Evolutionary conservation across 37 sponge, comb jelly and placozoan species (phyloP), one percentile per base, ranked within the genome.

Genomic region (Trichoplax adhaerens): DNA sequence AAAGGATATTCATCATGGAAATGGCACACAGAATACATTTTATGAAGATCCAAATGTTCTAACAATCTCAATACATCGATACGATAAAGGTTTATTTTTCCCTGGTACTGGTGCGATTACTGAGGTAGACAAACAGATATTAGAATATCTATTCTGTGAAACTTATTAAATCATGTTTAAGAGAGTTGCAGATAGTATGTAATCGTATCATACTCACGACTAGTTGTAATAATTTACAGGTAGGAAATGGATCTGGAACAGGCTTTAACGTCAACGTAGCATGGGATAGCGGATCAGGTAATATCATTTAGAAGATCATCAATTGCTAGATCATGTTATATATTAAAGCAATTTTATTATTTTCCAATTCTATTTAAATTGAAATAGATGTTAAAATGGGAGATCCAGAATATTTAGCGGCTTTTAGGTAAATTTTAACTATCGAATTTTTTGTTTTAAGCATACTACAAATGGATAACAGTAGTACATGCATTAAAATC

Each of bases 1-100:
- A 29, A 74, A 90, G 91, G 89, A 88, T 61, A 82, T 93, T 55
- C 86, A 88, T 65, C 94, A 93, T 77, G 94, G 94, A 50, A 88
- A 83, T 66, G 94, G 94, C 0, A 83, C 86, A 6, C 94, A 93
- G 69, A 81, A 85, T 58, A 81, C 85, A 2, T 93, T 93, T 74
- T 87, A 86, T 58, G 90, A 93, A 68, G 83, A 85, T 63, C 82
- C 89, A 3, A 56, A 65, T 56, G 82, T 85, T 1, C 77, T 93
- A 7, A 78, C 65, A 56, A 76, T 93, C 1, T 88, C 90, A 54
- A 68, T 93, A 61, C 94, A 93, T 84, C 83, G 89, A 58, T 85
- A 83, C 65, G 94, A 93, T 76, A 81, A 88, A 69, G 89, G 94
- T 7, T 81, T 83, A 6, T 93, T 88, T 67, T 93, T 93, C 73